Evolutionary conservation across 2,888 invertebrate species (phyloP), one percentile per base, ranked within the genome.

Genomic region (Chrysomela aeneicollis): DNA sequence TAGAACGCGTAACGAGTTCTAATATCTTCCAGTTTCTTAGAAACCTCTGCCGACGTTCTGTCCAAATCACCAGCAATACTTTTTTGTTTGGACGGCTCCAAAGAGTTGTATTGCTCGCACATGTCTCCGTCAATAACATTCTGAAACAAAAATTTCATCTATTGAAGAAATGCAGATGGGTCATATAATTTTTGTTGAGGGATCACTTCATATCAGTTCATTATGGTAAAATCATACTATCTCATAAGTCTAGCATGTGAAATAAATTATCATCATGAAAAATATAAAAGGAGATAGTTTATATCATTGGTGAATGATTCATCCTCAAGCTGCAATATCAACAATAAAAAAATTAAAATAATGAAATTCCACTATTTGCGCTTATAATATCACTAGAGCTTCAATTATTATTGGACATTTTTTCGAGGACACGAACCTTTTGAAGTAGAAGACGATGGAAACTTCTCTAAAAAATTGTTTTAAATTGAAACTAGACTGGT

Each of bases 51-150:
- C 0, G 98, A 93, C 0, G 95, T 96, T 77, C 97, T 88, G 81
- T 98, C 98, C 77, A 99, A 87, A 82, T 98, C 98, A 50, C 92
- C 90, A 0, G 98, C 92, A 66, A 99, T 97, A 70, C 92, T 92
- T 78, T 96, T 97, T 82, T 99, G 99, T 82, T 98, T 98, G 0
- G 88, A 85, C 0, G 92, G 89, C 75, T 99, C 99, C 78, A 99
- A 87, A 0, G 97, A 95, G 81, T 97, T 97, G 84, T 95, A 99
- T 85, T 98, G 98, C 83, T 99, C 99, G 82, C 99, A 99, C 53
- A 99, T 86, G 83, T 99, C 99, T 2, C 99, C 99, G 82, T 99
- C 99, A 73, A 99, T 93, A 0, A 99, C 97, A 85, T 96, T 97
- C 91, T 97, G 87, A 8, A 87, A 86, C 80, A 81, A 70, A 71